Base-by-base conservation (phyloP, 2,113 vertebrate species). In the Cervus canadensis region DNA sequence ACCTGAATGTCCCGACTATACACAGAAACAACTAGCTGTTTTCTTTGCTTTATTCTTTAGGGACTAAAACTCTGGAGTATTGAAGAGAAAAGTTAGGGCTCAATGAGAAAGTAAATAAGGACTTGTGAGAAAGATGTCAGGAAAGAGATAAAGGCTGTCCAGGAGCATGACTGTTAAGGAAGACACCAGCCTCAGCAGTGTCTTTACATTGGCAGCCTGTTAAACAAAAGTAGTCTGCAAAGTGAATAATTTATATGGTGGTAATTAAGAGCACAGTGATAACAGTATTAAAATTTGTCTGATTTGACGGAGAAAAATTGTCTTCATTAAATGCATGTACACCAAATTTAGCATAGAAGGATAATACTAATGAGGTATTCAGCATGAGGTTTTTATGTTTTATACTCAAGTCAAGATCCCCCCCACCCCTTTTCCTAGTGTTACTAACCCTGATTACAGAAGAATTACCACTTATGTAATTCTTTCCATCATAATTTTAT, bases 1-100 rank as follows among this genome's bases (percentile, higher is more conserved):
- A 64, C 14, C 10, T 82, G 7, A 52, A 19, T 76, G 25, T 89
- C 48, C 40, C 30, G 7, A 95, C 40, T 50, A 19, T 76, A 30
- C 52, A 79, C 30, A 92, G 28, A 96, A 96, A 92, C 87, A 87
- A 43, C 76, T 54, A 94, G 7, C 28, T 86, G 14, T 92, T 97
- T 78, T 43, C 21, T 43, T 60, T 64, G 26, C 48, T 56, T 93
- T 59, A 43, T 54, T 82, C 67, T 91, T 96, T 86, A 97, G 36
- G 36, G 50, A 82, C 50, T 91, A 57, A 30, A 96, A 67, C 30
- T 2, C 50, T 60, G 33, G 48, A 11, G 28, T 79, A 76, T 90
- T 85, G 82, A 71, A 94, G 83, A 89, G 40, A 95, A 78, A 82
- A 83, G 3, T 36, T 79, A 81, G 85, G 57, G 67, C 19, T 87